Conservation (phyloP, 2,113 vertebrate genomes). For the Bos taurus region ARS-UCD2.0 NC_037340.1:4097501-4098000, state of each 20-base stretch:
- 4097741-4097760: neutral
- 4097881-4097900: neutral
- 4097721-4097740: neutral
- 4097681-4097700: neutral
- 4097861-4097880: neutral
- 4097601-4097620: neutral
- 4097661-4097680: neutral
- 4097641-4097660: neutral
- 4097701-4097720: neutral
- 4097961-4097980: conserved; percentile 64
- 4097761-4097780: neutral
- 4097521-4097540: neutral
- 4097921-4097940: conserved; percentile 64
- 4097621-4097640: neutral
- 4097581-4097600: neutral
- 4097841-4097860: conserved; percentile 1
- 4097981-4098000: conserved; percentile 71
- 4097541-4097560: neutral
- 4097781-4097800: neutral
- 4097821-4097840: neutral
- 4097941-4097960: conserved; percentile 62
- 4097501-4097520: neutral
- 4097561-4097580: neutral
- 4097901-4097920: conserved; percentile 29
- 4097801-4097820: neutral